A percentile compares a stretch with the other conserved stretches of the same genome.
Evolutionary conservation across 2,888 invertebrate species (phyloP).

Genomic region (Apotomis capreana): DNA sequence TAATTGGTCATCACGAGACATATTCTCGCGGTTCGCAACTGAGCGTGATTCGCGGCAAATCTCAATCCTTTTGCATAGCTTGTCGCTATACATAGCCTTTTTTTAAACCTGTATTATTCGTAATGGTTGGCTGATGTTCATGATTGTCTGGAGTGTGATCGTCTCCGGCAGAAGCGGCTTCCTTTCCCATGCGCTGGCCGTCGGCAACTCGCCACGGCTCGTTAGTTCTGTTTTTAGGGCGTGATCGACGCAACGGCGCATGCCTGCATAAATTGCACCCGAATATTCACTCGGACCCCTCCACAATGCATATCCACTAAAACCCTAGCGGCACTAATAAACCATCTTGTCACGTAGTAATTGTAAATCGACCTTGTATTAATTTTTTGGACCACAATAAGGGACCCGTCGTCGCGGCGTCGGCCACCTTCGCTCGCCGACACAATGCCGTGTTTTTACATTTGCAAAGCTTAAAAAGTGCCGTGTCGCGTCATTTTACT

Average conservation of each 20-base stretch:
- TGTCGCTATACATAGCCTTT: neutral
- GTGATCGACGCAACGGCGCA: constrained; percentile 77
- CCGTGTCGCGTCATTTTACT: constrained; percentile 74
- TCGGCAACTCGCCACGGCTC: constrained; percentile 58
- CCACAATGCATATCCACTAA: constrained; percentile 48
- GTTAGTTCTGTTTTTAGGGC: constrained; percentile 79
- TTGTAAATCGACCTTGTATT: constrained; percentile 65
- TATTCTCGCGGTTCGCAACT: no score
- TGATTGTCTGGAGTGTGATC: constrained; percentile 57
- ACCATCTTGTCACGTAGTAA: constrained; percentile 49
- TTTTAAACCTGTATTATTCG: neutral
- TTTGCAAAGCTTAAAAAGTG: constrained; percentile 76
- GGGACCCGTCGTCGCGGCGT: constrained; percentile 49
- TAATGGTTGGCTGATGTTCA: constrained; percentile 38
- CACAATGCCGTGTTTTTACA: constrained; percentile 71
- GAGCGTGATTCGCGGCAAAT: no score
- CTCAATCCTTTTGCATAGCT: no score
- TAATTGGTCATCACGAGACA: no score
- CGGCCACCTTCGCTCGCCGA: constrained; percentile 52
- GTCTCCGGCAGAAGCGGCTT: constrained; percentile 59
- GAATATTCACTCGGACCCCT: constrained; percentile 59
- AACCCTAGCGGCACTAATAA: constrained; percentile 16
- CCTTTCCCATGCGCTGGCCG: constrained; percentile 69
- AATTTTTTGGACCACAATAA: constrained; percentile 60
- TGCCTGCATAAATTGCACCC: constrained; percentile 76